Evolutionary conservation across 2,113 vertebrate species (phyloP).

Genomic region (Centropristis striata): DNA sequence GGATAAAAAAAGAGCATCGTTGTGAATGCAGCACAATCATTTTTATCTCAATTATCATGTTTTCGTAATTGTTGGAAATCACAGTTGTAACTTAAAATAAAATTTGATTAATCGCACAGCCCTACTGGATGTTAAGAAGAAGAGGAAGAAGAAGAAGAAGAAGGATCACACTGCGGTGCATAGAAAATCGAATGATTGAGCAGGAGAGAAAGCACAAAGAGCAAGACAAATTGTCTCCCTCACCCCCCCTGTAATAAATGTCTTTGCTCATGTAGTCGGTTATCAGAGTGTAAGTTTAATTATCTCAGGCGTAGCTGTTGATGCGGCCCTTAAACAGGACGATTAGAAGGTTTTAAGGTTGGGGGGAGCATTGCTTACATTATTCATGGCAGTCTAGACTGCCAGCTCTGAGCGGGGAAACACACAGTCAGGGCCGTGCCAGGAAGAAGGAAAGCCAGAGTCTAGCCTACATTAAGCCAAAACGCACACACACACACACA

Average conservation of each 20-base stretch:
- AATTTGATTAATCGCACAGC: too few relatives aligned
- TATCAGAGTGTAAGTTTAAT: slow-evolving; percentile 70
- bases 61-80: too few relatives aligned
- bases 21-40: too few relatives aligned
- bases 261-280: slow-evolving; percentile 48
- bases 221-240: slow-evolving; percentile 22
- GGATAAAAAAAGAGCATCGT: too few relatives aligned
- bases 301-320: slow-evolving; percentile 62
- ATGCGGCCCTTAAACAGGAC: slow-evolving; percentile 73
- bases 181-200: slow-evolving; percentile 1
- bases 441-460: slow-evolving; percentile 69
- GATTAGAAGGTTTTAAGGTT: slow-evolving; percentile 71
- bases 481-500: slow-evolving; percentile 32
- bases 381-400: slow-evolving; percentile 81
- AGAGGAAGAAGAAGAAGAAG: neutral
- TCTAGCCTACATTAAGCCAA: slow-evolving; percentile 49
- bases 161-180: neutral
- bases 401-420: slow-evolving; percentile 65
- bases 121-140: neutral
- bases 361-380: slow-evolving; percentile 71
- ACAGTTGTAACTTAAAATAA: too few relatives aligned
- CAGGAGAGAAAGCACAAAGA: slow-evolving; percentile 20
- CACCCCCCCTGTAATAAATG: slow-evolving; percentile 34
- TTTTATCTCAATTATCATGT: too few relatives aligned
- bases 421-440: slow-evolving; percentile 69